These are phyloP conservation scores for Perdita meconis DNA, from an alignment of 2,888 invertebrate genomes.

Conservation along the genomic window DNA sequence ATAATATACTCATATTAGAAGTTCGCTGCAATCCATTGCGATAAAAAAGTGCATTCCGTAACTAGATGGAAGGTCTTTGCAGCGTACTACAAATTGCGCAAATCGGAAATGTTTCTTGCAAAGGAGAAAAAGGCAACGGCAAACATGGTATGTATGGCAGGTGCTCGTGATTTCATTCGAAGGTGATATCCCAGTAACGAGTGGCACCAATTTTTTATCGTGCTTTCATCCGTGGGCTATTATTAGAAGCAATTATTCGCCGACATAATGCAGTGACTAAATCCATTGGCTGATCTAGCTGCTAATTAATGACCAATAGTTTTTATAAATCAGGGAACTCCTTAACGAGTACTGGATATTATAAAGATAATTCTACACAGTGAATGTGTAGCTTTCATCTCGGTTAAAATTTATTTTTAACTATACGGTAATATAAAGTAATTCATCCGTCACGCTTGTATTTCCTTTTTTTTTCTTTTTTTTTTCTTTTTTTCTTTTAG, in stretches of 20 bases:
- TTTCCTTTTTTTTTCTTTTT: too few relatives aligned
- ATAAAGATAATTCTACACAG: too few relatives aligned
- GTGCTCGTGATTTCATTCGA: not conserved
- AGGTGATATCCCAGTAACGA: not conserved
- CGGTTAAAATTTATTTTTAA: too few relatives aligned
- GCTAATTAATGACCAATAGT: not conserved
- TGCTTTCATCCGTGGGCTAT: constrained; percentile 7
- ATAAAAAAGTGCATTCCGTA: not conserved
- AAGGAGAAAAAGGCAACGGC: not conserved
- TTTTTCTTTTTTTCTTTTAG: too few relatives aligned
- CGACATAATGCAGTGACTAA: not conserved
- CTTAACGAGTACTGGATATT: too few relatives aligned
- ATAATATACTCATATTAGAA: too few relatives aligned
- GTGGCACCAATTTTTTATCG: not conserved
- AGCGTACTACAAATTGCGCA: not conserved
- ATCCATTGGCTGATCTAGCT: not conserved
- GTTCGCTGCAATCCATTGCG: too few relatives aligned
- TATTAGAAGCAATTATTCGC: not conserved
- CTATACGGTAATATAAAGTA: too few relatives aligned
- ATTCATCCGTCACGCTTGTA: too few relatives aligned
- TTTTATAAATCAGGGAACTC: too few relatives aligned
- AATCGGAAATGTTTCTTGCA: constrained; percentile 2
- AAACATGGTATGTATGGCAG: constrained; percentile 3
- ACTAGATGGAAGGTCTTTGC: not conserved
- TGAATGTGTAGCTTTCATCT: too few relatives aligned